A percentile compares a stretch with the other conserved stretches of the same genome.
Evolutionary conservation across 2,797 vertebrate species (phyloP).

Genomic region (Pseudocheirus occidentalis): DNA sequence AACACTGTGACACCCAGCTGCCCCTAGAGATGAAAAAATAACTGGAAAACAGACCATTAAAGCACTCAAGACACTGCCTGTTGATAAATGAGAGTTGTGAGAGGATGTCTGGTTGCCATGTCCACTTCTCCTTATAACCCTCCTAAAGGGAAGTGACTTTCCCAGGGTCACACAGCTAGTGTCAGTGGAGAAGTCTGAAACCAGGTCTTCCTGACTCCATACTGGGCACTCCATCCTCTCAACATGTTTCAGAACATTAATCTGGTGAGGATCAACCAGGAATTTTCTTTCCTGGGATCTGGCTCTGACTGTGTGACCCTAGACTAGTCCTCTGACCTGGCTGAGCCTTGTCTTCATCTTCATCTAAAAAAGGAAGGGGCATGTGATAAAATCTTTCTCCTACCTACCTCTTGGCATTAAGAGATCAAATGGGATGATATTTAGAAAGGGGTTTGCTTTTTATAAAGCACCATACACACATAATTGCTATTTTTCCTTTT

Average conservation of each 20-base stretch:
- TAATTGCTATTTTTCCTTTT: not conserved
- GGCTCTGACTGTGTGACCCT: not conserved
- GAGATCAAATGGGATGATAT: not conserved
- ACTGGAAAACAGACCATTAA: constrained; percentile 28
- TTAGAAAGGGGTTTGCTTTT: not conserved
- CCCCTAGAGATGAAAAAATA: constrained; percentile 38
- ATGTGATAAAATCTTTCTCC: not conserved
- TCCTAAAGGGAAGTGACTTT: not conserved
- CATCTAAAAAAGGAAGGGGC: not conserved
- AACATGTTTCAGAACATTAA: not conserved
- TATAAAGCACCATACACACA: not conserved
- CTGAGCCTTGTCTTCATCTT: not conserved
- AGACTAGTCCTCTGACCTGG: not conserved
- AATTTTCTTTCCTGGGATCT: not conserved
- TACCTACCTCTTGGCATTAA: not conserved
- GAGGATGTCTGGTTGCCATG: not conserved
- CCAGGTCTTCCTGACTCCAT: not conserved
- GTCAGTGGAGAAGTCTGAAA: not conserved
- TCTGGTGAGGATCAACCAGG: not conserved
- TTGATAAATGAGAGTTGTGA: constrained; percentile 32
- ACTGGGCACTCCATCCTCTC: not conserved
- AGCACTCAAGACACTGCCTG: constrained; percentile 28
- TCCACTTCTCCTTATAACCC: not conserved
- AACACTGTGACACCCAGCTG: not conserved
- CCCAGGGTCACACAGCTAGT: not conserved